Evolutionary conservation across 2,113 vertebrate species (phyloP).

Genomic region (Carollia perspicillata): DNA sequence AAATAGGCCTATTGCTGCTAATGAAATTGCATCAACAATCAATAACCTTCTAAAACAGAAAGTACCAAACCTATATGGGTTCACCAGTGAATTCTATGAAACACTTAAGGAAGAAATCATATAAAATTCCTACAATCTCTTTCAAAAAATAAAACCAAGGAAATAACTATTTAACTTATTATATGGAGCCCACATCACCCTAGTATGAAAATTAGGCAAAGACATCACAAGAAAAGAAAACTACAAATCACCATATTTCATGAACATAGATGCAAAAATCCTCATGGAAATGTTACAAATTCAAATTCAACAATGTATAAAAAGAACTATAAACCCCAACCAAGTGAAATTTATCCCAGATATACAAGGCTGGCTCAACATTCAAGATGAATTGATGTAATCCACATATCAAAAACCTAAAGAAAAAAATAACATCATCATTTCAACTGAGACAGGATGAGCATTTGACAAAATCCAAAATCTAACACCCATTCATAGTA

Average conservation of each 20-base stretch:
- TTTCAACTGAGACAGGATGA: not conserved
- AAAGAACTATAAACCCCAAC: not conserved
- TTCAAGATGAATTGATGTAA: not conserved
- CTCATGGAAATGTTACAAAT: not conserved
- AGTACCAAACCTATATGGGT: not conserved
- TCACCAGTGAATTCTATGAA: not conserved
- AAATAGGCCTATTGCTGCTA: not conserved
- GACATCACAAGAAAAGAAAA: not conserved
- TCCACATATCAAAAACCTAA: not conserved
- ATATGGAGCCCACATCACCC: not conserved
- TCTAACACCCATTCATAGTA: not conserved
- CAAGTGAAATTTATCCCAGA: not conserved
- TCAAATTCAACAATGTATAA: not conserved
- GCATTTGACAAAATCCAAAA: not conserved
- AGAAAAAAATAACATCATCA: not conserved
- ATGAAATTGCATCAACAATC: not conserved
- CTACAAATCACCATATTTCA: not conserved
- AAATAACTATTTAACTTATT: not conserved
- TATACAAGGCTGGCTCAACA: not conserved
- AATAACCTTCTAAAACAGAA: not conserved
- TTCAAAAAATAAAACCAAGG: not conserved
- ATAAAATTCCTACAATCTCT: not conserved
- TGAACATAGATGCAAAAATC: too few relatives aligned
- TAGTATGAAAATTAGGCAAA: not conserved
- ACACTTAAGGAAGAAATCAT: not conserved